These are phyloP conservation scores for Morone chrysops DNA, from an alignment of 2,113 vertebrate genomes.

Conservation along the genomic window DNA sequence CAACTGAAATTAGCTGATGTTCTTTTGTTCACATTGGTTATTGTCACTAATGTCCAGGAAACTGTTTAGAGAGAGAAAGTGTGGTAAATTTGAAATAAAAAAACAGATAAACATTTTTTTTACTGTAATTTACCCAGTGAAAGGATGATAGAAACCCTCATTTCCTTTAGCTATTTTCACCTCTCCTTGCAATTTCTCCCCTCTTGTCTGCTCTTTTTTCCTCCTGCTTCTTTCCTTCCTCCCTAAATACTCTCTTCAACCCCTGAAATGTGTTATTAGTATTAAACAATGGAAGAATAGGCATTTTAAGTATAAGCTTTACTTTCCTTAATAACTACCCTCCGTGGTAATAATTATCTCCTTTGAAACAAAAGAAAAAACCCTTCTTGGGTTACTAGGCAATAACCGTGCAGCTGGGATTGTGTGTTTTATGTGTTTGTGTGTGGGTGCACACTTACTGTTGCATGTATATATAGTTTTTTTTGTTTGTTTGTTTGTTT, in stretches of 20 bases:
- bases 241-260: slow-evolving; percentile 65
- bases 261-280: slow-evolving; percentile 77
- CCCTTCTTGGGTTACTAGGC: slow-evolving; percentile 62
- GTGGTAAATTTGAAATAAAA: slow-evolving; percentile 23
- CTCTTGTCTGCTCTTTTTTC: slow-evolving; percentile 57
- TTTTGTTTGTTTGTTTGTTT: not conserved
- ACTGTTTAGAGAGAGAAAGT: not conserved
- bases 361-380: slow-evolving; percentile 61
- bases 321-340: slow-evolving; percentile 77
- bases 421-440: slow-evolving; percentile 29
- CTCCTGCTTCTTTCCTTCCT: slow-evolving; percentile 68
- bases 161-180: slow-evolving; percentile 64
- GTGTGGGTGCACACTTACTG: slow-evolving; percentile 39
- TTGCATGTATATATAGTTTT: not conserved
- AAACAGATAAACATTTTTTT: slow-evolving; percentile 26
- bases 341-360: slow-evolving; percentile 71
- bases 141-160: slow-evolving; percentile 32
- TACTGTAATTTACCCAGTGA: slow-evolving; percentile 25
- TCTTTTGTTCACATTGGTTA: not conserved
- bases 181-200: slow-evolving; percentile 31
- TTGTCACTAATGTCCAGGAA: not conserved
- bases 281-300: slow-evolving; percentile 73
- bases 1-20: not conserved
- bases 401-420: slow-evolving; percentile 69
- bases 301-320: slow-evolving; percentile 76